Conservation (phyloP, 53 echinoderm and acorn worm genomes). For the Paelopatides confundens region DNA sequence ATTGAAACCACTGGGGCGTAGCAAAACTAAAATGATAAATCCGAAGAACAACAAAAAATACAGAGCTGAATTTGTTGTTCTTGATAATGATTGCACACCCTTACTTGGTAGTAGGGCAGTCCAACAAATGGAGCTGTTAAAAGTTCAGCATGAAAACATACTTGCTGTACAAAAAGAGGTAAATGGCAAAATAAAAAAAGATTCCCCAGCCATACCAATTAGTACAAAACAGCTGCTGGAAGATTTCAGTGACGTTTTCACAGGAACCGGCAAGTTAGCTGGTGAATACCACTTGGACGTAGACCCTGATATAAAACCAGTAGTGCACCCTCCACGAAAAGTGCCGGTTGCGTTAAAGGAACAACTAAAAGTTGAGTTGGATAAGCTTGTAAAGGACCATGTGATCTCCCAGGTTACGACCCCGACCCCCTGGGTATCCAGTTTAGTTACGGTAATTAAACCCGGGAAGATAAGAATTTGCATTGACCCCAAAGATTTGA, state of each 20-base stretch:
- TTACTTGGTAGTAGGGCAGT: not conserved
- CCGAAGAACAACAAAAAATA: slow-evolving; percentile 50
- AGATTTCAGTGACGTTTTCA: slow-evolving; percentile 46
- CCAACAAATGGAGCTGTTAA: slow-evolving; percentile 50
- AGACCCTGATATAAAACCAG: slow-evolving; percentile 49
- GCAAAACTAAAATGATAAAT: slow-evolving; percentile 38
- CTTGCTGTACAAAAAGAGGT: not conserved
- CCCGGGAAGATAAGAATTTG: not conserved
- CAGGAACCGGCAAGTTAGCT: slow-evolving; percentile 32
- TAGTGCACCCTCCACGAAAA: slow-evolving; percentile 54
- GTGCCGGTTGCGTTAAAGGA: slow-evolving; percentile 53
- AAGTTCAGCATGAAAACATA: slow-evolving; percentile 38
- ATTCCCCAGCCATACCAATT: too few relatives aligned
- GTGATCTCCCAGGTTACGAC: slow-evolving; percentile 40
- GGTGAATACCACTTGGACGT: slow-evolving; percentile 42
- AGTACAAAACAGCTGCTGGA: too few relatives aligned
- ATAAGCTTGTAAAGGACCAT: slow-evolving; percentile 31
- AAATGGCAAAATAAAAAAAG: too few relatives aligned
- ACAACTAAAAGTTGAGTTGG: slow-evolving; percentile 49
- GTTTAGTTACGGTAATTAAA: slow-evolving; percentile 45
- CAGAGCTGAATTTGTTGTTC: slow-evolving; percentile 25
- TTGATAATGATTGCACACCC: not conserved
- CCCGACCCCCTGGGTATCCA: slow-evolving; percentile 66
- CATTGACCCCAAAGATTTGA: slow-evolving; percentile 10
- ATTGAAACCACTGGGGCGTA: too few relatives aligned